Percentiles rank a stretch among this genome's conserved stretches.
Conservation (phyloP, 1,140 invertebrate genomes). For the Dendroctonus valens region DNA sequence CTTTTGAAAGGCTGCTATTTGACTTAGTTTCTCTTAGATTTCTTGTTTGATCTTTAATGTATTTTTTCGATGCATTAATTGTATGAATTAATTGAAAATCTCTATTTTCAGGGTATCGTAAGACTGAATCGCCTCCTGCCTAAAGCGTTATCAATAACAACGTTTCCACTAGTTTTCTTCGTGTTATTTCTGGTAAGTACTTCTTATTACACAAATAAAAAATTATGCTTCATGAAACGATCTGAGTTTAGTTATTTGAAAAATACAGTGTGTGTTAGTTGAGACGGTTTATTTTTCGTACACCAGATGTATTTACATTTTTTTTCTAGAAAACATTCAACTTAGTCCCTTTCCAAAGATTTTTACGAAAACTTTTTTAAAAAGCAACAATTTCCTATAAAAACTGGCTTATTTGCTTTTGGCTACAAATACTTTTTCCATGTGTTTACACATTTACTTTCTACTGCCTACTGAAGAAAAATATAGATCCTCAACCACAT, state of each 20-base stretch:
- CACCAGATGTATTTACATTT: background rate
- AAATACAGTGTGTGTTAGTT: background rate
- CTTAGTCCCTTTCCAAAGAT: too few relatives aligned
- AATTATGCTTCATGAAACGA: background rate
- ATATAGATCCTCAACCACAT: too few relatives aligned
- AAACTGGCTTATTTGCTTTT: too few relatives aligned
- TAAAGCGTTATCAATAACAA: conserved; percentile 16
- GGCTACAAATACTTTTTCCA: too few relatives aligned
- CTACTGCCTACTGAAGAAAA: too few relatives aligned
- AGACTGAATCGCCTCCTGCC: conserved; percentile 21
- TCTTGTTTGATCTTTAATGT: background rate
- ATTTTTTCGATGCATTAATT: background rate
- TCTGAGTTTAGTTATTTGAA: background rate
- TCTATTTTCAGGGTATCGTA: conserved; percentile 23
- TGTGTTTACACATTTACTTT: too few relatives aligned
- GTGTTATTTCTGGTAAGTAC: conserved; percentile 26
- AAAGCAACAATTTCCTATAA: too few relatives aligned
- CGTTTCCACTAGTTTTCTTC: conserved; percentile 22
- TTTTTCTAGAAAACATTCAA: background rate
- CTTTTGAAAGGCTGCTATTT: background rate
- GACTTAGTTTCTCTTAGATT: background rate
- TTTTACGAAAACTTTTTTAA: background rate
- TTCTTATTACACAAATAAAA: background rate
- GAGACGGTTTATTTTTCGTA: background rate
- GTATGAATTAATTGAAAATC: background rate